Conservation (phyloP, 2,113 vertebrate species). For the Dissostichus mawsoni region DNA sequence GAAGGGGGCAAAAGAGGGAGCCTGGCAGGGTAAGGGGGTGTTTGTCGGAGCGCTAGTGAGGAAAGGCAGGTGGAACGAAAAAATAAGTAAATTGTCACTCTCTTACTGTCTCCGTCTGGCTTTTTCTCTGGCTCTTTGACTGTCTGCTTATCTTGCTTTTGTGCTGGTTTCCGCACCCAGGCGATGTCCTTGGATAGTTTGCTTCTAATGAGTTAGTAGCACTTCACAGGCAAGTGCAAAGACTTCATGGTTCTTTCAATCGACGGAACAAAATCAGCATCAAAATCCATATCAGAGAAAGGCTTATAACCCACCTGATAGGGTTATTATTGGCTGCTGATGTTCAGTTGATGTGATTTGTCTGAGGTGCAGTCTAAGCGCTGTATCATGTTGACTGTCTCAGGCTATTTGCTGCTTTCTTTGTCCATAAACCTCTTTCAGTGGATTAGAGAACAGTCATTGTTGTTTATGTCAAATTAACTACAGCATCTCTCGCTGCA, state of each 20-base stretch:
- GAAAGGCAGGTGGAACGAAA: conserved; percentile 15
- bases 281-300: conserved; percentile 21
- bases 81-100: conserved; percentile 34
- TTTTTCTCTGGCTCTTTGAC: conserved; percentile 23
- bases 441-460: conserved; percentile 20
- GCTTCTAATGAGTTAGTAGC: conserved; percentile 43
- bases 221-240: conserved; percentile 7
- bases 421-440: conserved; percentile 23
- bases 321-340: conserved; percentile 24
- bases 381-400: conserved; percentile 15
- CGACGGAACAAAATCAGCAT: conserved; percentile 13
- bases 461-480: conserved; percentile 22
- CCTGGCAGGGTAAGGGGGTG: conserved; percentile 57
- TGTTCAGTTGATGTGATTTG: conserved; percentile 11
- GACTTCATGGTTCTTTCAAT: conserved; percentile 16
- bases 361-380: neutral
- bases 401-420: conserved; percentile 24
- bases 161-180: conserved; percentile 46
- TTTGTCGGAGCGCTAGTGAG: conserved; percentile 46
- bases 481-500: conserved; percentile 14
- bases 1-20: conserved; percentile 55
- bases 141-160: conserved; percentile 30
- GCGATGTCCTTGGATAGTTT: conserved; percentile 55
- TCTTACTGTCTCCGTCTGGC: neutral
- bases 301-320: neutral